A percentile compares a stretch with the other conserved stretches of the same genome.
Evolutionary conservation across 2,113 vertebrate species (phyloP).

Genomic region (Balaenoptera acutorostrata): DNA sequence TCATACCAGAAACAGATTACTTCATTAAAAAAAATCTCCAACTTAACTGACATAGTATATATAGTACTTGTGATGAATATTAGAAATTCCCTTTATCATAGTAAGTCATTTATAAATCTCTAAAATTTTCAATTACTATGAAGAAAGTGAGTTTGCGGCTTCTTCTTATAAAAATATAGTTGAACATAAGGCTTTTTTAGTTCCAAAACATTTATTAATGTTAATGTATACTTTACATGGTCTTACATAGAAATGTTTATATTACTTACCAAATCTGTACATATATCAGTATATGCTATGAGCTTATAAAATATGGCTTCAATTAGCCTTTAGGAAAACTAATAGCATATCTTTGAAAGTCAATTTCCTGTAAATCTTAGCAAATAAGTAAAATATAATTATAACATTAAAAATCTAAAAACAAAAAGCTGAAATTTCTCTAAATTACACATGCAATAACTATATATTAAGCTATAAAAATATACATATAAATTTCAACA

Average conservation of each 20-base stretch:
- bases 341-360: not conserved
- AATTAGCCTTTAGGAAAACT: conserved; percentile 11
- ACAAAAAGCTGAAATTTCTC: conserved; percentile 48
- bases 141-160: not conserved
- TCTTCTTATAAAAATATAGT: not conserved
- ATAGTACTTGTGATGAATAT: not conserved
- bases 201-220: conserved; percentile 28
- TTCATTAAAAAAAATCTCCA: not conserved
- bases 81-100: not conserved
- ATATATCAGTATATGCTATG: not conserved
- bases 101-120: not conserved
- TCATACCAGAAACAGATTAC: not conserved
- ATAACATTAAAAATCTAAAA: conserved; percentile 52
- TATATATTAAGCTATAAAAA: not conserved
- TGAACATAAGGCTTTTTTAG: not conserved
- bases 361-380: conserved; percentile 8
- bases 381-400: conserved; percentile 33
- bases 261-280: conserved; percentile 20
- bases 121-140: accelerated
- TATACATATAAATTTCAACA: conserved; percentile 12
- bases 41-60: not conserved
- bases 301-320: conserved; percentile 9
- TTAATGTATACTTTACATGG: not conserved
- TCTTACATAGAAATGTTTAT: not conserved
- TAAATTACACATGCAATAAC: not conserved